Conservation (phyloP, 1,140 invertebrate genomes). For the Archivesica marissinica region DNA sequence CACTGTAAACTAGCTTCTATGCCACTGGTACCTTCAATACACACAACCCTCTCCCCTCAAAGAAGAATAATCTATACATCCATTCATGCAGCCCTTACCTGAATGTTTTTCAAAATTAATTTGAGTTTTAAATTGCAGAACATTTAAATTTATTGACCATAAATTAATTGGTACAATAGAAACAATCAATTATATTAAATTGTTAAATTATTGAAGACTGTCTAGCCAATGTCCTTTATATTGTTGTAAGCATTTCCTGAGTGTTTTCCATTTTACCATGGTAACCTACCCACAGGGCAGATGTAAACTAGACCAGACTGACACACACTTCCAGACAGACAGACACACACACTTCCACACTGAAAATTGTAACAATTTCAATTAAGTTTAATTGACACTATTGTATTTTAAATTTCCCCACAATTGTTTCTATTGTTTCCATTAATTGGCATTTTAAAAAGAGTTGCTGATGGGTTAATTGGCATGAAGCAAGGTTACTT, state of each 20-base stretch:
- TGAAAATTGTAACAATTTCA: not conserved
- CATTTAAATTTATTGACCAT: conserved; percentile 18
- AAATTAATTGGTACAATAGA: not conserved
- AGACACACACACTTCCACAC: conserved; percentile 43
- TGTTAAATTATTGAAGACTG: not conserved
- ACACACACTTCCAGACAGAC: not conserved
- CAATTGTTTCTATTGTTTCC: conserved; percentile 23
- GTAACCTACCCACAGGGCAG: no score
- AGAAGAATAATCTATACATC: no score
- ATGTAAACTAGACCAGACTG: no score
- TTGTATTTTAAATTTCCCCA: conserved; percentile 9
- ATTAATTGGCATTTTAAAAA: conserved; percentile 36
- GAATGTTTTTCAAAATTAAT: no score
- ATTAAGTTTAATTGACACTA: conserved; percentile 21
- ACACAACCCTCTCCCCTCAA: no score
- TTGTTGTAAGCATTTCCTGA: not conserved
- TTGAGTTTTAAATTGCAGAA: no score
- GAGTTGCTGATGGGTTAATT: conserved; percentile 24
- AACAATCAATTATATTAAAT: not conserved
- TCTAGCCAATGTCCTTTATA: not conserved
- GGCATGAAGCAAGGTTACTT: not conserved
- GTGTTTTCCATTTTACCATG: no score
- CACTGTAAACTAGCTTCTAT: no score
- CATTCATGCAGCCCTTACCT: no score
- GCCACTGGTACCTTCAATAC: no score